A percentile compares a stretch with the other conserved stretches of the same genome.
phyloP scores from a whole-genome alignment of 2,888 invertebrate genomes.

The Agrotis clavis region DNA sequence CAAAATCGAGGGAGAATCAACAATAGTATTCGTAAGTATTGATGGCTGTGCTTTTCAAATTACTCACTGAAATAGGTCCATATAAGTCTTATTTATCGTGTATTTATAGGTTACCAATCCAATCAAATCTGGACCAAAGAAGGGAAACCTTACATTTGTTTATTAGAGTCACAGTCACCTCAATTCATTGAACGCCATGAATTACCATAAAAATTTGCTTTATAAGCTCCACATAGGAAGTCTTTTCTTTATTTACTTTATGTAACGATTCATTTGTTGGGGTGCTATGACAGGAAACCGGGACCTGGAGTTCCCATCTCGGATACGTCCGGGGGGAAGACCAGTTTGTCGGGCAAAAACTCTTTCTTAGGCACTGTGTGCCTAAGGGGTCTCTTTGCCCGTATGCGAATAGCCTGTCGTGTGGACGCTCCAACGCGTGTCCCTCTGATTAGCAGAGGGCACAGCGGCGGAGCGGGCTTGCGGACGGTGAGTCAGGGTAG shows the following conservation, averaged over 20 bases:
- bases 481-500: too few species aligned
- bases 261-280: constrained; percentile 9
- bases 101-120: constrained; percentile 28
- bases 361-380: too few species aligned
- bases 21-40: neutral
- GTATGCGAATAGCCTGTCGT: too few species aligned
- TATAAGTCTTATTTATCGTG: neutral
- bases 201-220: constrained; percentile 5
- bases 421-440: too few species aligned
- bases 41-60: neutral
- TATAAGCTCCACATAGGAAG: constrained; percentile 5
- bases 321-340: too few species aligned
- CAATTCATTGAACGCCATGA: constrained; percentile 21
- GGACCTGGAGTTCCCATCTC: too few species aligned
- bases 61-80: neutral
- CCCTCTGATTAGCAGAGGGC: too few species aligned
- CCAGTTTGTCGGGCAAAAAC: too few species aligned
- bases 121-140: constrained; percentile 34
- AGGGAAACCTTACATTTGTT: constrained; percentile 31
- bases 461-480: too few species aligned
- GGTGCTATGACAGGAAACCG: too few species aligned
- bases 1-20: neutral
- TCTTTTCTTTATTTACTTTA: constrained; percentile 32
- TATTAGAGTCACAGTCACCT: constrained; percentile 19
- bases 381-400: too few species aligned